Evolutionary conservation across 2,797 vertebrate genomes (phyloP), one percentile per base, ranked within the genome.

Genomic region (Acanthurus tractus): DNA sequence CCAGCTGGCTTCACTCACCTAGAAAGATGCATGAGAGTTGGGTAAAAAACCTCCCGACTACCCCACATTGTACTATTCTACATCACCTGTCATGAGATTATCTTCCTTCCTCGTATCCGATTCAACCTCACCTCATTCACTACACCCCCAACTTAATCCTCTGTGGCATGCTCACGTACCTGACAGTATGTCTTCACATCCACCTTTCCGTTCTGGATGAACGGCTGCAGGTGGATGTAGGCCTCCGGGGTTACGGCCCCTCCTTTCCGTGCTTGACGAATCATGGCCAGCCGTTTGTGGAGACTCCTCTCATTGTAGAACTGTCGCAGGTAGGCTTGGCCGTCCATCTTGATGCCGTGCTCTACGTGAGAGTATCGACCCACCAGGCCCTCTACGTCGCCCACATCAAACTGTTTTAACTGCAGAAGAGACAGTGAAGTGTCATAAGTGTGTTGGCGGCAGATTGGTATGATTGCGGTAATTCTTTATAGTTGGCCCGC

Each of bases 381-480:
- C 56, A 95, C 94, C 85, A 96, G 87, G 70, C 90, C 94, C 86
- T 96, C 95, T 73, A 96, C 92, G 0, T 96, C 95, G 0, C 95
- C 96, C 74, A 95, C 93, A 1, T 96, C 95, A 80, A 96, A 96
- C 83, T 96, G 95, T 61, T 96, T 96, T 54, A 96, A 64, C 95
- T 96, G 88, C 0, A 34, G 38, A 49, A 38, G 42, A 68, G 68
- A 49, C 11, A 54, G 9, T 6, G 14, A 7, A 8, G 49, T 38
- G 8, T 52, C 29, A 58, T 9, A 1, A 8, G n/a, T 64, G 52
- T 56, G 50, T 29, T 40, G 48, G 57, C 29, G 38, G 40, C 15
- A 20, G 62, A 54, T 34, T 3, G 36, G 15, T 62, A 8, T 2
- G 22, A 17, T n/a, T 13, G 11, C 23, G 18, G 49, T 18, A 38